Evolutionary conservation across 2,888 invertebrate genomes (phyloP), one percentile per base, ranked within the genome.

Genomic region (Chironomus riparius): DNA sequence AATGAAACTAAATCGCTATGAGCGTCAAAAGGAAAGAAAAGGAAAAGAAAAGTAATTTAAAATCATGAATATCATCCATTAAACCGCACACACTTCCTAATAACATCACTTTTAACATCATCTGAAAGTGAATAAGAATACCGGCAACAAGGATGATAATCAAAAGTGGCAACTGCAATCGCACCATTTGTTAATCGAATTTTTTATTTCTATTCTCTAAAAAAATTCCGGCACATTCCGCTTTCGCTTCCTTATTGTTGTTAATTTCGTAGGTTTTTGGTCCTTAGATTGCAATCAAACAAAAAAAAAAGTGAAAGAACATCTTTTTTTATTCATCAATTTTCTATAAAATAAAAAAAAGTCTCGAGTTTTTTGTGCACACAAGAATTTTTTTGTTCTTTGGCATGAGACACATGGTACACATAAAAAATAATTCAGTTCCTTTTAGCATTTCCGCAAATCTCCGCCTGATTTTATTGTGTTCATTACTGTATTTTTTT

Each of bases 241-340:
- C 71, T 70, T 70, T 70, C 47, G 69, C 72, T 56, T 72, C 72
- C 38, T 72, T 65, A 65, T 65, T 65, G 65, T 65, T 72, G 38
- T 62, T 61, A 72, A 70, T 21, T 47, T 10, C 47, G 47, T 15
- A 47, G 47, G 4, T n/a, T 15, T 5, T 18, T 10, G 15, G 13
- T 70, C 61, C 61, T 38, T 74, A 65, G 48, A 74, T 68, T 48
- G 74, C 47, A 47, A 74, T 68, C 74, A 48, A 21, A 72, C 38
- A 61, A 72, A 62, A 72, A 38, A n/a, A 38, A 38, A 38, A 38
- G 38, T 38, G 38, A 38, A 62, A 72, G 62, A 74, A 74, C 74
- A 74, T 74, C 74, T 74, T 74, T 74, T 70, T 74, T 74, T 72
- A 72, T 72, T 74, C 47, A 68, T 74, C 22, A 65, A 13, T 15